phyloP scores from a whole-genome alignment of 30 jellyfish, hydroid and myxozoan genomes.

The Nemopilema nomurai region DNA sequence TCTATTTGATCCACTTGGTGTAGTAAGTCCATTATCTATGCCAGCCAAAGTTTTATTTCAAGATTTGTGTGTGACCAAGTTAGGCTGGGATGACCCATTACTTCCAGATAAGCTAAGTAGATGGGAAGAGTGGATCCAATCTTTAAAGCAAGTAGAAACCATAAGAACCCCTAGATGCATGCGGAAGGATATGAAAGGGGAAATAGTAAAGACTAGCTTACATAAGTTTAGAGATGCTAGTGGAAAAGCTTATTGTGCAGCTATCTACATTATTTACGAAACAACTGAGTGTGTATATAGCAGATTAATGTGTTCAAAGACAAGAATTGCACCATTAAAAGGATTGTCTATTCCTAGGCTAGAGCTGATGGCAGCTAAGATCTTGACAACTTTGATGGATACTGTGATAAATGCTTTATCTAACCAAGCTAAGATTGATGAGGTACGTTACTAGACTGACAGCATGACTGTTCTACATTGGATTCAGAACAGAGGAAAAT shows the following conservation, averaged over 20 bases:
- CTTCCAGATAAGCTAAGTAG: conserved; percentile 4
- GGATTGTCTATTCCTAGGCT: conserved; percentile 35
- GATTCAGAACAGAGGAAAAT: conserved; percentile 25
- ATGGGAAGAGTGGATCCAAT: conserved; percentile 37
- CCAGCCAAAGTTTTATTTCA: conserved; percentile 29
- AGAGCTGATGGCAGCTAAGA: conserved; percentile 39
- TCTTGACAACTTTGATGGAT: conserved; percentile 6
- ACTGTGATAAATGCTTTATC: conserved; percentile 11
- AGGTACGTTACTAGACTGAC: conserved; percentile 20
- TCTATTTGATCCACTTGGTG: conserved; percentile 39
- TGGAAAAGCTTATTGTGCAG: conserved; percentile 43
- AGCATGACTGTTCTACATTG: conserved; percentile 41
- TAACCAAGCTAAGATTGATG: conserved; percentile 4
- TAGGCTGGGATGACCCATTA: background rate
- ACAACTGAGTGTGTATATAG: conserved; percentile 18
- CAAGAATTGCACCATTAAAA: conserved; percentile 49
- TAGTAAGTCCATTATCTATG: conserved; percentile 23
- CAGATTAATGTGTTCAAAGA: conserved; percentile 31
- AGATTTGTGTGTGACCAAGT: conserved; percentile 4
- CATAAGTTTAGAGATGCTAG: conserved; percentile 45
- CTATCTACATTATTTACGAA: conserved; percentile 6
- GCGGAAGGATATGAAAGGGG: background rate
- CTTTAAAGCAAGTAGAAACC: background rate
- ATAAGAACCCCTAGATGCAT: conserved; percentile 38
- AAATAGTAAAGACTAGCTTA: conserved; percentile 7